phyloP scores from a whole-genome alignment of 2,797 vertebrate species.

The Synanceia verrucosa region DNA sequence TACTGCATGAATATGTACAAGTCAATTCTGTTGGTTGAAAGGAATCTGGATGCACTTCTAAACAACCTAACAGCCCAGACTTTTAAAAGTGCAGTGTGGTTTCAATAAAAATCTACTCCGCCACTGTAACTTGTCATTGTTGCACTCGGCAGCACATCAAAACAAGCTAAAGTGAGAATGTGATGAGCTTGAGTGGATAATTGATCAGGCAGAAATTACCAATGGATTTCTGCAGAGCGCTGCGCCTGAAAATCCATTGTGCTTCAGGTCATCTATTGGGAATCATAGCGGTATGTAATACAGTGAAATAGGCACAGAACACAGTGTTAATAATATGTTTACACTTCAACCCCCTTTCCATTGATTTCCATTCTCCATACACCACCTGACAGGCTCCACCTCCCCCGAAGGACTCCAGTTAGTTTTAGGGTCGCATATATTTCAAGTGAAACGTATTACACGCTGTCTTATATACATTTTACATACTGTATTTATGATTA shows the following conservation, averaged over 20 bases:
- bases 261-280: constrained; percentile 70
- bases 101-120: constrained; percentile 12
- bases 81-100: constrained; percentile 3
- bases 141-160: constrained; percentile 52
- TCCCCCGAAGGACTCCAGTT: constrained; percentile 31
- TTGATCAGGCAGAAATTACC: constrained; percentile 83
- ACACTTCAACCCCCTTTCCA: constrained; percentile 68
- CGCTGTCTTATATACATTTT: not conserved
- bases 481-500: not conserved
- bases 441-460: constrained; percentile 9
- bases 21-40: not conserved
- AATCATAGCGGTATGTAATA: constrained; percentile 78
- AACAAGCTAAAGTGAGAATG: constrained; percentile 60
- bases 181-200: constrained; percentile 78
- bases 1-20: not conserved
- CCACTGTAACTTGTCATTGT: constrained; percentile 43
- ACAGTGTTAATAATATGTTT: constrained; percentile 77
- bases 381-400: constrained; percentile 33
- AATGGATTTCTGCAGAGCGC: constrained; percentile 78
- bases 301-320: constrained; percentile 71
- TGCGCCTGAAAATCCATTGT: constrained; percentile 70
- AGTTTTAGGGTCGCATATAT: constrained; percentile 22
- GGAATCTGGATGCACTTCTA: not conserved
- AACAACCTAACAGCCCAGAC: not conserved
- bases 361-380: constrained; percentile 73